Evolutionary conservation across 2,113 vertebrate genomes (phyloP).

Genomic region (Phalacrocorax pelagicus): DNA sequence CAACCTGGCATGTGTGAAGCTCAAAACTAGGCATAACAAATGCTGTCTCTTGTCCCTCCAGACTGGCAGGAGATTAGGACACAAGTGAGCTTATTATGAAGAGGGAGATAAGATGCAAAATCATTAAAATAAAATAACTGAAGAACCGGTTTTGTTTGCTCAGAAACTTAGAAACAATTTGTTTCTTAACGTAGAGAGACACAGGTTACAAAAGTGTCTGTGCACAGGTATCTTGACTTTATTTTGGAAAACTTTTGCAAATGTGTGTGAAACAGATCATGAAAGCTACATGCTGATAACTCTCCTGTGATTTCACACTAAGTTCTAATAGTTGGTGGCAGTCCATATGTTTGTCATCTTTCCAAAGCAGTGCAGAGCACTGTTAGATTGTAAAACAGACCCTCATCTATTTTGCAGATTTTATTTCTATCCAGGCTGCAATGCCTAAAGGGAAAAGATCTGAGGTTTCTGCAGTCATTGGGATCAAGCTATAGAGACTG

Average conservation of each 20-base stretch:
- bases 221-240: not conserved
- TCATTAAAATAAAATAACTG: not conserved
- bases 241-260: not conserved
- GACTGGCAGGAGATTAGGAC: not conserved
- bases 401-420: not conserved
- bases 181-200: not conserved
- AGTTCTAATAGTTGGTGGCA: not conserved
- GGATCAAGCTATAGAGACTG: not conserved
- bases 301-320: not conserved
- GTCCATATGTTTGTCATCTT: not conserved
- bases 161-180: not conserved
- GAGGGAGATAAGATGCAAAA: not conserved
- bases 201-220: not conserved
- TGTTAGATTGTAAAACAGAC: not conserved
- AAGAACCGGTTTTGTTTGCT: not conserved
- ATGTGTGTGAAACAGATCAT: not conserved
- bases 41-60: not conserved
- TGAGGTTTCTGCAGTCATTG: not conserved
- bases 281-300: not conserved
- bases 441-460: not conserved
- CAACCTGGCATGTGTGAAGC: not conserved
- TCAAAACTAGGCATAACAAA: slow-evolving; percentile 11
- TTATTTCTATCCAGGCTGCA: not conserved
- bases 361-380: not conserved
- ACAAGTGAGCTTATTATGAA: not conserved